These are phyloP conservation scores for Anguilla japonica DNA, from an alignment of 2,113 vertebrate species.

Conservation along the genomic window DNA sequence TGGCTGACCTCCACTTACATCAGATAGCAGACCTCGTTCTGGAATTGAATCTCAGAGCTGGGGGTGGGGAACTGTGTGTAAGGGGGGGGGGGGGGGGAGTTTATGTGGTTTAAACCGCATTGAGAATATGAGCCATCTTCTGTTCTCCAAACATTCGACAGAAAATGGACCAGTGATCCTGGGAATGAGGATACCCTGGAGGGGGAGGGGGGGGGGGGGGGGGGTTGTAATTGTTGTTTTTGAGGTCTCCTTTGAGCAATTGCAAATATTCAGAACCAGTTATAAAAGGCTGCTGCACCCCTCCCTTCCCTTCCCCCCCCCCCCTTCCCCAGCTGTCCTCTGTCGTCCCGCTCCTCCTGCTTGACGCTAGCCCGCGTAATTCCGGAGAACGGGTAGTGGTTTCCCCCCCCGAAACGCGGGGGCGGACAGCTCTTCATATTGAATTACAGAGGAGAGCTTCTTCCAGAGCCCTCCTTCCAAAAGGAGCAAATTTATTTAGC, in stretches of 20 bases:
- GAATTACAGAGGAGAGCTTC: conserved; percentile 46
- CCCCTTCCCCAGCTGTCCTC: conserved; percentile 18
- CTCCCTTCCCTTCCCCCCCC: not conserved
- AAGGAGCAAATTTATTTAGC: conserved; percentile 42
- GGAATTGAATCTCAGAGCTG: not conserved
- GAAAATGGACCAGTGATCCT: not conserved
- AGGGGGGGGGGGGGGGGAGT: no score
- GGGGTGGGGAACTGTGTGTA: not conserved
- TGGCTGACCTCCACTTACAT: not conserved
- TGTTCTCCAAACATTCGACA: not conserved
- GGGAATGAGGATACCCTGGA: conserved; percentile 12
- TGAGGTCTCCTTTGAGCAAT: conserved; percentile 7
- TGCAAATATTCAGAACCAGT: conserved; percentile 1
- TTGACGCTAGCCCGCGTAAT: conserved; percentile 34
- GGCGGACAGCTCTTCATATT: conserved; percentile 53
- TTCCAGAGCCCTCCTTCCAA: conserved; percentile 37
- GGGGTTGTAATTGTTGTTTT: conserved; percentile 6
- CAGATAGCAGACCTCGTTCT: not conserved
- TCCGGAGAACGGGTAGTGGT: conserved; percentile 24
- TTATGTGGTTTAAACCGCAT: not conserved
- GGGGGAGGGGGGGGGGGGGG: not conserved
- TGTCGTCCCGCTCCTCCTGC: conserved; percentile 33
- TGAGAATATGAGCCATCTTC: not conserved
- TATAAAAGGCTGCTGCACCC: conserved; percentile 34
- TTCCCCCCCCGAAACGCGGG: conserved; percentile 39